Conservation (phyloP, 2,113 vertebrate species). For the Cavia aperea region DNA sequence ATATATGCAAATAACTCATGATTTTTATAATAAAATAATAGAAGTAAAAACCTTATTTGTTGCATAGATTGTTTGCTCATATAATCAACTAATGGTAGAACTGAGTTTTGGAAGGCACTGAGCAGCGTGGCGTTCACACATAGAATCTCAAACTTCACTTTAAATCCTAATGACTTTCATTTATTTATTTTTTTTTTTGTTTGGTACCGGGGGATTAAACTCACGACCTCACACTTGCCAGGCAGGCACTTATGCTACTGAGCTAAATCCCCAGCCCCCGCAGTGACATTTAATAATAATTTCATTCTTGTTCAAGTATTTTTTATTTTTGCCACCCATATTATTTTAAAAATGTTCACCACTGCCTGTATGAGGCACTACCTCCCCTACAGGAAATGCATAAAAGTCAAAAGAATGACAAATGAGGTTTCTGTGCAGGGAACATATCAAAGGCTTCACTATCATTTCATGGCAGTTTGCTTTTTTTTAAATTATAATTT, state of each 20-base stretch:
- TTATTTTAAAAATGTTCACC: neutral
- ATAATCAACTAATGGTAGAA: neutral
- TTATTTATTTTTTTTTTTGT: no score
- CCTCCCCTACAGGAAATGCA: neutral
- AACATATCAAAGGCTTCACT: neutral
- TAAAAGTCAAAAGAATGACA: neutral
- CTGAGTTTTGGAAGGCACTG: neutral
- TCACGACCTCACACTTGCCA: no score
- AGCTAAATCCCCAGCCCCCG: no score
- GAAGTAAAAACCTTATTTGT: neutral
- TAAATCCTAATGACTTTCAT: neutral
- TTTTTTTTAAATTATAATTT: neutral
- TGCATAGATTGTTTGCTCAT: neutral
- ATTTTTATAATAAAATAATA: neutral
- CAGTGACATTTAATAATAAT: no score
- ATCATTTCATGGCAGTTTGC: neutral
- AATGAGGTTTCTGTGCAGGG: neutral
- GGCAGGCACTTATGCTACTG: no score
- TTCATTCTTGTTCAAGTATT: neutral
- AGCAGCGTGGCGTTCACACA: no score
- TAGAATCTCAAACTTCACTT: neutral
- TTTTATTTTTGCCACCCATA: neutral
- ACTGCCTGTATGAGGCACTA: neutral
- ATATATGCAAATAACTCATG: neutral
- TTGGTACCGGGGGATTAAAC: no score